Base-by-base conservation (phyloP, 2,797 vertebrate species). In the Diglossa cyanea region DNA sequence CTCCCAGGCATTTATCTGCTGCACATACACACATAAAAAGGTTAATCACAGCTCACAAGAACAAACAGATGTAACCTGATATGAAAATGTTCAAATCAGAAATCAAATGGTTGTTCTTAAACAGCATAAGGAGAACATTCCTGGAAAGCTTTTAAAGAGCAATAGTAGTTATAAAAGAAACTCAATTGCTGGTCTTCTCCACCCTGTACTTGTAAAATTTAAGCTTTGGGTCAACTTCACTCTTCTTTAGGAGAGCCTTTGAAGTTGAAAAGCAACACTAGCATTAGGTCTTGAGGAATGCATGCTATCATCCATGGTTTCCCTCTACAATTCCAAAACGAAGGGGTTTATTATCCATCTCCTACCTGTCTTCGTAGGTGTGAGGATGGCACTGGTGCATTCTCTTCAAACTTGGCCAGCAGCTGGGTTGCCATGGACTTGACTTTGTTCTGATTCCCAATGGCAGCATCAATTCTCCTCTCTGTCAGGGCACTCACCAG, bases 371-470 rank as follows among this genome's bases (percentile, higher is more conserved):
- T 98, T 62, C 98, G 98, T 47, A 99, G 95, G 65, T 98, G 98
- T 2, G 98, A 79, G 19, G 98, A 97, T 26, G 98, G 99, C 4
- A 97, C 96, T 0, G 99, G 99, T 0, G 99, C 99, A 9, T 99
- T 99, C 96, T 99, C 99, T 94, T 99, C 99, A 86, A 99, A 99
- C 97, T 99, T 99, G 94, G 99, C 99, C 35, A 99, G 98, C 60
- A 99, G 98, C 97, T 99, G 99, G 8, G 98, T 99, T 37, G 99
- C 99, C 99, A 99, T 99, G 94, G 99, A 99, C 96, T 99, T 99
- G 94, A 99, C 99, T 97, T 99, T 99, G 97, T 99, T 99, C 97
- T 99, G 97, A 97, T 99, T 99, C 5, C 98, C 97, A 23, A 97
- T 77, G 7, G 98, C 88, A 12, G 97, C 96, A 31, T 99, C 99